These are phyloP conservation scores for Peucedramus taeniatus DNA, from an alignment of 2,113 vertebrate species.

Conservation along the genomic window DNA sequence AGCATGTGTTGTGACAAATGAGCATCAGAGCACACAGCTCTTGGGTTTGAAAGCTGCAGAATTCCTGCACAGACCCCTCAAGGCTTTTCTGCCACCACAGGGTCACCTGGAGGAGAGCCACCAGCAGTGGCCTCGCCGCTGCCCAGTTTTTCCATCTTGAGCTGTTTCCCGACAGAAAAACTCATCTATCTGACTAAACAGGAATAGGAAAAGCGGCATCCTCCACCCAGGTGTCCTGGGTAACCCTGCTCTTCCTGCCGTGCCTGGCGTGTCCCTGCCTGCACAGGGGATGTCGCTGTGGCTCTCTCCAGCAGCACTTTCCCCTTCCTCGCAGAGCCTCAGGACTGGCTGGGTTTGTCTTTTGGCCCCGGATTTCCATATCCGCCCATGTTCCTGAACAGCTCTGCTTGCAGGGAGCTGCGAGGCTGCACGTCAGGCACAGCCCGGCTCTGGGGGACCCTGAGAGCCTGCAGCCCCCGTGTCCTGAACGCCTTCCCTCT, in stretches of 20 bases:
- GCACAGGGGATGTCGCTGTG: background rate
- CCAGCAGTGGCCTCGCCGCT: background rate
- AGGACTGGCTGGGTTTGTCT: fast-evolving
- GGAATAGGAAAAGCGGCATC: background rate
- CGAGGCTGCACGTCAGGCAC: background rate
- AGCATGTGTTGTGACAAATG: fast-evolving
- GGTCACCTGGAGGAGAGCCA: background rate
- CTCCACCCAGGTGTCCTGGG: fast-evolving
- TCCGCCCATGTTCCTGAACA: fast-evolving
- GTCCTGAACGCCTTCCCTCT: background rate
- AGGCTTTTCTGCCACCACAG: background rate
- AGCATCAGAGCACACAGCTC: background rate
- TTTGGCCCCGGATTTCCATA: background rate
- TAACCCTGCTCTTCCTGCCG: background rate
- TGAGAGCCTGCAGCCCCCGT: background rate
- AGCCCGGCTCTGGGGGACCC: background rate
- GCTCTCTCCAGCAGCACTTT: background rate
- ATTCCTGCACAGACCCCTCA: background rate
- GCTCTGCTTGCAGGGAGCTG: background rate
- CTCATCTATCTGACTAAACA: background rate
- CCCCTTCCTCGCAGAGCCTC: background rate
- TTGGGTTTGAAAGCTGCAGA: background rate
- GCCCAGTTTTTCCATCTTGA: background rate
- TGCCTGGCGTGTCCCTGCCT: background rate
- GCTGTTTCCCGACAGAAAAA: background rate